phyloP scores from a whole-genome alignment of 2,113 vertebrate genomes.

The Phrynosoma platyrhinos region DNA sequence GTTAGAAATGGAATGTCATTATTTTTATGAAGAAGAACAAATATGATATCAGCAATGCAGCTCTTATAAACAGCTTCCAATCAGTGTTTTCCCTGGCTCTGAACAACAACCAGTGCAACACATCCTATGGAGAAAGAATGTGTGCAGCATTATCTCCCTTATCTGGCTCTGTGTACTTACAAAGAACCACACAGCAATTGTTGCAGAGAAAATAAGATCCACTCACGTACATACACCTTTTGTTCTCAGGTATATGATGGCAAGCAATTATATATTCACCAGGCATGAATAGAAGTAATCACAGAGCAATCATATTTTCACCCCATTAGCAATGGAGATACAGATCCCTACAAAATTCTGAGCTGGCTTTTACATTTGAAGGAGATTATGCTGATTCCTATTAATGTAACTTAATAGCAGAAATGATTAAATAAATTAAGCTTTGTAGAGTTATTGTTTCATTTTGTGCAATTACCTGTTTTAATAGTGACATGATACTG shows the following conservation, averaged over 20 bases:
- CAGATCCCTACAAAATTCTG: slow-evolving; percentile 47
- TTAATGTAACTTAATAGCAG: slow-evolving; percentile 38
- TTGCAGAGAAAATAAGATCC: slow-evolving; percentile 27
- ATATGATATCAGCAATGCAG: neutral
- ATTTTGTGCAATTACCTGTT: slow-evolving; percentile 21
- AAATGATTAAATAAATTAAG: slow-evolving; percentile 42
- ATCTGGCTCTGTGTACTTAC: slow-evolving; percentile 22
- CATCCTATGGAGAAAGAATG: slow-evolving; percentile 15
- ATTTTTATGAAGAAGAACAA: slow-evolving; percentile 8
- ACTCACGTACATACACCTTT: slow-evolving; percentile 31
- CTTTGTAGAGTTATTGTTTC: slow-evolving; percentile 21
- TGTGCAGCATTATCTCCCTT: neutral
- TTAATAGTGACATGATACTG: slow-evolving; percentile 30
- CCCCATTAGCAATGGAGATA: slow-evolving; percentile 59
- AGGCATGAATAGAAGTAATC: slow-evolving; percentile 59
- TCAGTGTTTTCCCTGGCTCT: slow-evolving; percentile 18
- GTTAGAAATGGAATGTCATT: neutral
- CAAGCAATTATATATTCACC: slow-evolving; percentile 65
- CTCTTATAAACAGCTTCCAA: neutral
- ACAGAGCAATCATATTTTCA: slow-evolving; percentile 58
- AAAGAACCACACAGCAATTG: slow-evolving; percentile 10
- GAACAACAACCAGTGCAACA: slow-evolving; percentile 20
- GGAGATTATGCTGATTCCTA: slow-evolving; percentile 35
- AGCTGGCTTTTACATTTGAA: slow-evolving; percentile 36
- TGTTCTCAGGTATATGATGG: slow-evolving; percentile 43